Base-by-base conservation (phyloP, 2,797 vertebrate species). In the Trematomus bernacchii region DNA sequence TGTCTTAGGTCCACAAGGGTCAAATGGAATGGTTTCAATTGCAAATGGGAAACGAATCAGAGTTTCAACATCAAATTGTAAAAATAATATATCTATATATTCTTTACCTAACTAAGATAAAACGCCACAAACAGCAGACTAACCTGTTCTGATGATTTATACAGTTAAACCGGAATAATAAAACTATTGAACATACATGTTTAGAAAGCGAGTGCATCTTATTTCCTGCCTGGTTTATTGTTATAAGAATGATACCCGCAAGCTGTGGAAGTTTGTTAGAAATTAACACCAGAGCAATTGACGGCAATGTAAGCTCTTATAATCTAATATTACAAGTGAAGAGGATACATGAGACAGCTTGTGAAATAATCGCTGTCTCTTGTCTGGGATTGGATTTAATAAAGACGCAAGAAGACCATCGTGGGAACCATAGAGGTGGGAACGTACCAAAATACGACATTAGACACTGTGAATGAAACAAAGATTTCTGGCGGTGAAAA, bases 251-350 rank as follows among this genome's bases (percentile, higher is more conserved):
- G 18, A 71, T 11, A 63, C 65, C 92, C 33, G 19, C 73, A 75
- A 87, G 91, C 78, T 77, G 58, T 90, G 90, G 85, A 91, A 88
- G 90, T 90, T 85, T 82, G 86, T 66, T 59, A 73, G 59, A 93
- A 93, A 87, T 70, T 14, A 85, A 91, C 68, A 92, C 87, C 80
- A 64, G 1, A 27, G 51, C 74, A 79, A 82, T 67, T 71, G 65
- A 83, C 71, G 62, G 69, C 73, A 51, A 59, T 58, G 19, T 67
- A 84, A 88, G 79, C 68, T 63, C 42, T 53, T 48, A 58, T 52
- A 68, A 79, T 83, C 85, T 85, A 80, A 88, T 43, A 75, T 84
- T 76, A 77, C 86, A 83, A 57, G 50, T 76, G 48, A 76, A 74
- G 80, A 68, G 62, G 89, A 92, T 63, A 92, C 77, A 66, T 73